phyloP scores from a whole-genome alignment of 2,797 vertebrate species.

The Lacerta agilis region DNA sequence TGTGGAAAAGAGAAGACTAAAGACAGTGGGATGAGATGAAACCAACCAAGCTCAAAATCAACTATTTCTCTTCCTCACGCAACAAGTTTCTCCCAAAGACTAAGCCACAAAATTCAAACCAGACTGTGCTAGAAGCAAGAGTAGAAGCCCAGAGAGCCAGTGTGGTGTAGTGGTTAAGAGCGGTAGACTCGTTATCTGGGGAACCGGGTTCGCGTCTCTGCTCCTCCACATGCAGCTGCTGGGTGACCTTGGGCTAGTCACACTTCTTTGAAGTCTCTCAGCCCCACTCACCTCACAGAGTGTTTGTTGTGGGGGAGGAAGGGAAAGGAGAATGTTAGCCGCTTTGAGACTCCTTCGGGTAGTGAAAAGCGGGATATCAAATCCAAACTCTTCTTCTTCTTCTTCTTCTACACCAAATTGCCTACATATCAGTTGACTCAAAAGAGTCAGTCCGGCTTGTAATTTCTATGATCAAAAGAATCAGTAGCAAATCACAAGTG shows the following conservation, averaged over 20 bases:
- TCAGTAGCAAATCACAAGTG: not conserved
- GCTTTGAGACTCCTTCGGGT: no score
- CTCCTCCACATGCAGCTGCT: no score
- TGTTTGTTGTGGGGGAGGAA: no score
- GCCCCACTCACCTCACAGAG: no score
- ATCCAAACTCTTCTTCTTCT: no score
- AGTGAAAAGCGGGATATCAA: no score
- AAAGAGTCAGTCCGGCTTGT: not conserved
- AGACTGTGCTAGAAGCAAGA: not conserved
- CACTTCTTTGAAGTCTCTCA: no score
- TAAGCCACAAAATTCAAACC: not conserved
- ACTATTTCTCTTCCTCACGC: not conserved
- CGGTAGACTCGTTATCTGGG: no score
- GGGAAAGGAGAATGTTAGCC: no score
- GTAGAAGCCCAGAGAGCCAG: not conserved
- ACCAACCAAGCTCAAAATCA: not conserved
- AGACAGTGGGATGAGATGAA: not conserved
- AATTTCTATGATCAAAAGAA: not conserved
- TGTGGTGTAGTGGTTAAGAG: no score
- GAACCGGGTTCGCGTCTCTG: no score
- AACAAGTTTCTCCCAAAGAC: not conserved
- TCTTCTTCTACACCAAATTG: not conserved
- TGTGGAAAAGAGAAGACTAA: not conserved
- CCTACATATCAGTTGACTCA: not conserved
- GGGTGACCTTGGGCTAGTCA: no score